These are phyloP conservation scores for Drosophila lacertosa DNA, from an alignment of 1,140 invertebrate species.

Conservation along the genomic window DNA sequence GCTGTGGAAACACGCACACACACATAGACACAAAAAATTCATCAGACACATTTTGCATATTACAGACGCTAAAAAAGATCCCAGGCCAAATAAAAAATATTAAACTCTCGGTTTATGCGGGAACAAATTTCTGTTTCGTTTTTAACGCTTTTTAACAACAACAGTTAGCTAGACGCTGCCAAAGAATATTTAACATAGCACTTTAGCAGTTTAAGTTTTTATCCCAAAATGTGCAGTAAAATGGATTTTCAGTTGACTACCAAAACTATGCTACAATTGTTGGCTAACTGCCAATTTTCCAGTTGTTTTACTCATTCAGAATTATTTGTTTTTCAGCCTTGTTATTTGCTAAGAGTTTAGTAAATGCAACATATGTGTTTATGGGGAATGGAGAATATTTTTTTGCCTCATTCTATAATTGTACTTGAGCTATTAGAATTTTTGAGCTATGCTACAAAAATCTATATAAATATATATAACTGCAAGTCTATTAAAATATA, in stretches of 20 bases:
- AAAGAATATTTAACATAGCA: background rate
- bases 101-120: conserved; percentile 23
- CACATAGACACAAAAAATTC: too few relatives aligned
- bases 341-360: too few relatives aligned
- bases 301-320: too few relatives aligned
- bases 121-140: conserved; percentile 18
- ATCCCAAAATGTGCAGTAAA: background rate
- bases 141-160: conserved; percentile 10
- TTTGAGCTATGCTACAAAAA: too few relatives aligned
- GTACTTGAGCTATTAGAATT: too few relatives aligned
- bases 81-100: conserved; percentile 1
- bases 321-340: too few relatives aligned
- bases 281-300: background rate
- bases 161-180: background rate
- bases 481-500: too few relatives aligned
- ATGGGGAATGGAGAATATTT: too few relatives aligned
- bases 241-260: background rate
- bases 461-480: too few relatives aligned
- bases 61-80: conserved; percentile 51
- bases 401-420: too few relatives aligned
- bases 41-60: conserved; percentile 63
- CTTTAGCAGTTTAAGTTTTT: background rate
- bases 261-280: conserved; percentile 14
- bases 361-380: too few relatives aligned
- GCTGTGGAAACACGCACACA: conserved; percentile 84